Base-by-base conservation (phyloP, 2,797 vertebrate species). In the Cyprinodon diabolis region DNA sequence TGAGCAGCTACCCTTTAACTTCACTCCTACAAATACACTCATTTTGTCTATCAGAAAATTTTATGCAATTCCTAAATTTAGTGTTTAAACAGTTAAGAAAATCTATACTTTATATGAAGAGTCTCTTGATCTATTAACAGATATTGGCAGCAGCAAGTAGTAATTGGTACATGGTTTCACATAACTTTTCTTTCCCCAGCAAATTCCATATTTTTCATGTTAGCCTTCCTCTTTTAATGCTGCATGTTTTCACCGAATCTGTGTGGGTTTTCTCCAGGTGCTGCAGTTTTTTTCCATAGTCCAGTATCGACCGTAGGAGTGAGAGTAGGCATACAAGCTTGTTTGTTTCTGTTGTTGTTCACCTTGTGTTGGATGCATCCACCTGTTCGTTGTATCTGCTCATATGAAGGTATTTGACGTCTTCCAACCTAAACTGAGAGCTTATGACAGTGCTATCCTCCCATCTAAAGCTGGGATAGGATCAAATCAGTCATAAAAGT, bases 251-350 rank as follows among this genome's bases (percentile, higher is more conserved):
- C 60, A 43, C 5, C 43, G 37, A 63, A 63, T 37, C 37, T 69
- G 68, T 45, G n/a, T 69, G 68, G 58, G 19, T 55, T 69, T 69
- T 54, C 68, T 63, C 60, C 60, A 63, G 60, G 60, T 63, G 60
- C 60, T 40, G 60, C 19, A 7, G 60, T 30, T 63, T 63, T 63
- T 11, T 63, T 43, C 60, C 60, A 21, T 37, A 1, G 60, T 43
- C 60, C 37, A 11, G 35, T 43, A 21, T 11, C 12, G 60, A 62
- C 60, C 0, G 60, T 63, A 63, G 37, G 60, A 63, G 60, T n/a
- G 10, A 43, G 60, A 43, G 60, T 63, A n/a, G 60, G 60, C 60
- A 43, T 6, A 19, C 60, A 43, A 10, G n/a, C 19, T 63, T n/a
- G 37, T 63, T 63, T 63, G 60, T 63, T 43, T 63, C 60, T n/a